A percentile compares a stretch with the other conserved stretches of the same genome.
These are phyloP conservation scores for Limonius californicus DNA, from an alignment of 1,140 invertebrate genomes.

Conservation along the genomic window DNA sequence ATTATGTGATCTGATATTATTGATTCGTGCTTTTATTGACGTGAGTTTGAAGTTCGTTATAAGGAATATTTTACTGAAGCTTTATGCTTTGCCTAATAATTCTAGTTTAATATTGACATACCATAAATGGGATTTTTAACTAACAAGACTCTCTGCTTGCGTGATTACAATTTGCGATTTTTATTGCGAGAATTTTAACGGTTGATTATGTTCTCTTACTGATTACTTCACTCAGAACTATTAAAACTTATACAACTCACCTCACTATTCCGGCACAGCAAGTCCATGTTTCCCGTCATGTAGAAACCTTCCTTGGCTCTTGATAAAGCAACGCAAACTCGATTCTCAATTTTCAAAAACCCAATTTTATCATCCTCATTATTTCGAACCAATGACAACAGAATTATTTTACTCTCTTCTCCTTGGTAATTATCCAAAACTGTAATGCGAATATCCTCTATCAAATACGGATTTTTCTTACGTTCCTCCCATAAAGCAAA, in stretches of 20 bases:
- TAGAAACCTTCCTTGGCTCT: conserved; percentile 71
- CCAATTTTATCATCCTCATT: conserved; percentile 67
- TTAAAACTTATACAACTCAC: too few species aligned
- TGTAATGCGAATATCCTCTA: conserved; percentile 55
- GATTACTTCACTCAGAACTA: neutral
- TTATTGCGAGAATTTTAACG: too few species aligned
- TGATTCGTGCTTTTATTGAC: too few species aligned
- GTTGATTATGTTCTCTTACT: neutral
- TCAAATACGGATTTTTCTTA: conserved; percentile 33
- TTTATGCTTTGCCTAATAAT: too few species aligned
- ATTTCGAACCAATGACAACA: conserved; percentile 79
- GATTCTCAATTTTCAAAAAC: conserved; percentile 70
- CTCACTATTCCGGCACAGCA: conserved; percentile 32
- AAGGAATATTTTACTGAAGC: too few species aligned
- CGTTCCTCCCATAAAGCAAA: conserved; percentile 51
- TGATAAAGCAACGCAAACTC: conserved; percentile 81
- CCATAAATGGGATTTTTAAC: too few species aligned
- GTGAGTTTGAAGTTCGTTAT: too few species aligned
- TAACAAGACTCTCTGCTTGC: neutral
- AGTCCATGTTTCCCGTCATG: conserved; percentile 52
- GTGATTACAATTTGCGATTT: too few species aligned
- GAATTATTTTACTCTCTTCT: conserved; percentile 79
- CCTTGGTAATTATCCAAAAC: conserved; percentile 83
- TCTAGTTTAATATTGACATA: too few species aligned
- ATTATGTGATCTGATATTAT: too few species aligned